phyloP scores from a whole-genome alignment of 2,797 vertebrate species.

The Capromys pilorides region DNA sequence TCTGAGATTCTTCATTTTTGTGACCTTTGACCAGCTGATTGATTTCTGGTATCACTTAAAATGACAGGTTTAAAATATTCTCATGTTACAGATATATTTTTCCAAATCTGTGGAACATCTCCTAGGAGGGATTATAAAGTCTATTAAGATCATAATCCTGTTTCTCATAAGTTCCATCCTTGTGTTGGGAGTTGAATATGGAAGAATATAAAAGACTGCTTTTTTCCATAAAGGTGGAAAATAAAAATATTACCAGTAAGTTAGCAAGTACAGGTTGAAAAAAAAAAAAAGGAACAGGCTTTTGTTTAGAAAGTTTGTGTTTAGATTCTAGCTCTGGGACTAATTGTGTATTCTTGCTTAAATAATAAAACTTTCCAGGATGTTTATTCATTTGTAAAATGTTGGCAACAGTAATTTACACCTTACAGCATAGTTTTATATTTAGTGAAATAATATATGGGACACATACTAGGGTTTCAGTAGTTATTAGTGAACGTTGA shows the following conservation, averaged over 20 bases:
- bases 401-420: neutral
- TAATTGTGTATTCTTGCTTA: conserved; percentile 20
- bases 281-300: neutral
- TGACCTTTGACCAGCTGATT: conserved; percentile 45
- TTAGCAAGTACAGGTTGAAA: neutral
- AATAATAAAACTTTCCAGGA: conserved; percentile 17
- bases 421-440: neutral
- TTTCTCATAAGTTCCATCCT: neutral
- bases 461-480: neutral
- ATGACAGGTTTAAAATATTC: conserved; percentile 28
- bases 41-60: conserved; percentile 41
- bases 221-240: conserved; percentile 40
- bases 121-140: neutral
- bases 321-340: neutral
- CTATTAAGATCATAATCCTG: neutral
- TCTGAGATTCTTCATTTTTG: conserved; percentile 4
- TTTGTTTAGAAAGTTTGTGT: conserved; percentile 44
- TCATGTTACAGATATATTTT: neutral
- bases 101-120: conserved; percentile 25
- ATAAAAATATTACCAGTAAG: neutral
- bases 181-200: neutral
- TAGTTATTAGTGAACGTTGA: neutral
- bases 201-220: conserved; percentile 10
- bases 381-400: neutral
- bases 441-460: neutral